A percentile compares a stretch with the other conserved stretches of the same genome.
These are phyloP conservation scores for Ptilonorhynchus violaceus DNA, from an alignment of 2,113 vertebrate genomes.

Conservation along the genomic window DNA sequence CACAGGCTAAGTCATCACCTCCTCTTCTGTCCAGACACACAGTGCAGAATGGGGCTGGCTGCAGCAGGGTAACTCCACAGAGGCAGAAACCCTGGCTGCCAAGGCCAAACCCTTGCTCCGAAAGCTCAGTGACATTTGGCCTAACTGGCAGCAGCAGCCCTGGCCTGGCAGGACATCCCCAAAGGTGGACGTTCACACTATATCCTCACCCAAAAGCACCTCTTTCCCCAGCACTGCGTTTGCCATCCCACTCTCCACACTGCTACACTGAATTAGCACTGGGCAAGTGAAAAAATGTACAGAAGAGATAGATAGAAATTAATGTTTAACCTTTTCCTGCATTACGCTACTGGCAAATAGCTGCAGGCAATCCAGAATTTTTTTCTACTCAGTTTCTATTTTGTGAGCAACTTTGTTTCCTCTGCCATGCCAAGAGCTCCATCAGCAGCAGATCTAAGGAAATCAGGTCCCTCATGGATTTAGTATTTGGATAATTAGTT, in stretches of 20 bases:
- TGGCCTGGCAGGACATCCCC: background rate
- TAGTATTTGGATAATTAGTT: background rate
- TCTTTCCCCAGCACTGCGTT: fast-evolving
- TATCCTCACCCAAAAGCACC: background rate
- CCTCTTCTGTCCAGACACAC: background rate
- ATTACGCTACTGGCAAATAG: background rate
- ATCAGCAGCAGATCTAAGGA: background rate
- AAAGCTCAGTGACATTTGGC: background rate
- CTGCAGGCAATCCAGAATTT: background rate
- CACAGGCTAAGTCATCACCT: background rate
- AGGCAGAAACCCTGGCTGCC: background rate
- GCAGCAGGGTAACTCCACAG: background rate
- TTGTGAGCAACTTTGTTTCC: background rate
- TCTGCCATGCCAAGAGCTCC: background rate
- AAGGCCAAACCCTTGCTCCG: background rate
- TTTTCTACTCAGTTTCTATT: background rate
- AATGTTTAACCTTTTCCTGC: background rate
- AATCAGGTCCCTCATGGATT: background rate
- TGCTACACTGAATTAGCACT: background rate
- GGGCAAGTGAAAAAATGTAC: background rate
- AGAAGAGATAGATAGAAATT: background rate
- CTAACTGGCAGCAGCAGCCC: background rate
- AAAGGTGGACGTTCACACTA: fast-evolving
- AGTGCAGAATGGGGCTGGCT: background rate
- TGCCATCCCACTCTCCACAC: background rate